Evolutionary conservation across 2,113 vertebrate genomes (phyloP), one percentile per base, ranked within the genome.

Genomic region (Archocentrus centrarchus): DNA sequence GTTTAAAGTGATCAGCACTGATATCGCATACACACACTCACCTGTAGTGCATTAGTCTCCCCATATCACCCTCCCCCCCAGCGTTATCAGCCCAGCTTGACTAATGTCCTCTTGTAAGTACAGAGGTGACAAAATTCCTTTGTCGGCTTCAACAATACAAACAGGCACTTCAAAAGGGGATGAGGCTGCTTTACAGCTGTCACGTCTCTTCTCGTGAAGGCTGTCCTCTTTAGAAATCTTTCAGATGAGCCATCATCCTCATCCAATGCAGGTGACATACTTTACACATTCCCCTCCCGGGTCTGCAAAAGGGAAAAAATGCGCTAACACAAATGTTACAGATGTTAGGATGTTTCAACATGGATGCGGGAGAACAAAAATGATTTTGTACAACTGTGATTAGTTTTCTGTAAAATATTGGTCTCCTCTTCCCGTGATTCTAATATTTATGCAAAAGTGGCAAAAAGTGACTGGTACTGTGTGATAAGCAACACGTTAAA

Each of bases 91-190:
- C 84, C 59, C 68, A 63, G 82, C 89, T 89, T 91, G 89, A 90
- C 89, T 93, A 90, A 93, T 91, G 90, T 81, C 76, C 91, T 88
- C 82, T 84, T 89, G 86, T 92, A 91, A 93, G 91, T 88, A 90
- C 89, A 91, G 93, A 95, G 93, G 92, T 94, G 93, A 85, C 86
- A 89, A 91, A 94, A 94, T 91, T 87, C 93, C 90, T 94, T 95
- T 96, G 94, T 95, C 93, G 83, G 32, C 89, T 84, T 68, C 86
- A 92, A 94, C 94, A 96, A 94, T 94, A 89, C 93, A 93, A 93
- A 94, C 91, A 92, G 88, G 86, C 89, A 94, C 95, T 95, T 96
- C 95, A 96, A 95, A 96, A 90, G 91, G 81, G 83, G 81, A 85
- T 77, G 81, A 89, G 82, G 89, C 88, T 87, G 86, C 87, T 94